These are phyloP conservation scores for Diglossa cyanea DNA, from an alignment of 2,797 vertebrate genomes.

Conservation along the genomic window DNA sequence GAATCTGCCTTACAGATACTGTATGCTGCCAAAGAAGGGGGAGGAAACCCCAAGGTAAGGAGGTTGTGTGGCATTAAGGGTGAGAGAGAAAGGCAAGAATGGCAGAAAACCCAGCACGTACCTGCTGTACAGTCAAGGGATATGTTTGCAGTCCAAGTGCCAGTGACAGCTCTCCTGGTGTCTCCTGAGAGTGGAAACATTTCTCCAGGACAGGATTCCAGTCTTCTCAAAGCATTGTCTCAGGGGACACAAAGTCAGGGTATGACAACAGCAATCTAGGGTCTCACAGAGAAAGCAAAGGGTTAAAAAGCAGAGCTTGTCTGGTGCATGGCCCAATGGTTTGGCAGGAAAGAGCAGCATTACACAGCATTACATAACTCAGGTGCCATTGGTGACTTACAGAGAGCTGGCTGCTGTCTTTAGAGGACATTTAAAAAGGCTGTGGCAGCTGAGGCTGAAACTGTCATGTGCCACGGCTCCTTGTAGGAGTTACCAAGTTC, in stretches of 20 bases:
- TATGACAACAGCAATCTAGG: background rate
- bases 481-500: background rate
- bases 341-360: background rate
- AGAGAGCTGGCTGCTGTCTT: fast-evolving
- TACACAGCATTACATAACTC: fast-evolving
- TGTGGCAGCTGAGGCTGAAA: background rate
- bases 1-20: slow-evolving; percentile 97
- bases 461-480: background rate
- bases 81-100: fast-evolving
- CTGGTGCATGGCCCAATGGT: background rate
- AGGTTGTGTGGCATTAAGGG: background rate
- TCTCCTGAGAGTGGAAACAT: background rate
- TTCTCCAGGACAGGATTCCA: background rate
- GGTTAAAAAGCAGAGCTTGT: background rate
- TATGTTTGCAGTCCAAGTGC: background rate
- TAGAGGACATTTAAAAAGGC: too few species aligned
- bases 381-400: fast-evolving
- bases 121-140: background rate
- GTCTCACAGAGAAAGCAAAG: background rate
- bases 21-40: slow-evolving; percentile 96
- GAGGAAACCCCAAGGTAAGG: slow-evolving; percentile 94
- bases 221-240: background rate
- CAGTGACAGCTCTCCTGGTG: background rate
- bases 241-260: background rate
- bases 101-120: fast-evolving